phyloP scores from a whole-genome alignment of 1,140 invertebrate genomes.

The Drosophila kikkawai region DNA sequence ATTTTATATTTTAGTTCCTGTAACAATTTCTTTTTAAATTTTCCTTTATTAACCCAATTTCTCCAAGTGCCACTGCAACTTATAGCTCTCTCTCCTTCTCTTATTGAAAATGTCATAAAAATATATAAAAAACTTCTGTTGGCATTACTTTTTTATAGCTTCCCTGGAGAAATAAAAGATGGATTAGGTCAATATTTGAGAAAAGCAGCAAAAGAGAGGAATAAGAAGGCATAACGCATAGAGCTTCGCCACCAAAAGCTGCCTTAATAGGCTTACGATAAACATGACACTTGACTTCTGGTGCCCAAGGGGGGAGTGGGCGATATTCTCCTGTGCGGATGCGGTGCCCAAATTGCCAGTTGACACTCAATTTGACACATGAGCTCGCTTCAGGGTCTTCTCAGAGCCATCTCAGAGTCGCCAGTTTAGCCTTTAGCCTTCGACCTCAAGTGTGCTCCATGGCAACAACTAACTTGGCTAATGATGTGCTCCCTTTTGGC shows the following conservation, averaged over 20 bases:
- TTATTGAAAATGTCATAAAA: slow-evolving; percentile 65
- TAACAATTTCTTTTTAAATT: neutral
- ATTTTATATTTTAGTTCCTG: neutral
- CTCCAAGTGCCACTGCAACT: neutral
- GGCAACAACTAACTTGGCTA: slow-evolving; percentile 72
- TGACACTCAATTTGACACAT: slow-evolving; percentile 84
- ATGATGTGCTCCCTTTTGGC: slow-evolving; percentile 69
- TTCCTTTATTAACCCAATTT: too few species aligned
- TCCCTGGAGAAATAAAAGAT: slow-evolving; percentile 12
- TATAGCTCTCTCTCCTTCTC: slow-evolving; percentile 14
- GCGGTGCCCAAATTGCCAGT: slow-evolving; percentile 77
- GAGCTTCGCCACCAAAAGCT: slow-evolving; percentile 54
- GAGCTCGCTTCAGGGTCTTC: slow-evolving; percentile 52
- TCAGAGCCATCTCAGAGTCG: slow-evolving; percentile 4
- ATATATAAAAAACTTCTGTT: slow-evolving; percentile 34
- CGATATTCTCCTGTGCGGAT: neutral
- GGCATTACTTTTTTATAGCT: slow-evolving; percentile 62
- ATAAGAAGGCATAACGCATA: slow-evolving; percentile 6
- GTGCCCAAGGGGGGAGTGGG: neutral
- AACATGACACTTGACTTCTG: slow-evolving; percentile 82
- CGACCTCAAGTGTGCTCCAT: slow-evolving; percentile 79
- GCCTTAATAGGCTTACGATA: slow-evolving; percentile 80
- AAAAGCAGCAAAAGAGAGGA: neutral
- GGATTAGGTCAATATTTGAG: slow-evolving; percentile 14
- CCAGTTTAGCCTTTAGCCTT: slow-evolving; percentile 2